Evolutionary conservation across 2,797 vertebrate genomes (phyloP), one percentile per base, ranked within the genome.

Genomic region (Alcedo quadribrachys): DNA sequence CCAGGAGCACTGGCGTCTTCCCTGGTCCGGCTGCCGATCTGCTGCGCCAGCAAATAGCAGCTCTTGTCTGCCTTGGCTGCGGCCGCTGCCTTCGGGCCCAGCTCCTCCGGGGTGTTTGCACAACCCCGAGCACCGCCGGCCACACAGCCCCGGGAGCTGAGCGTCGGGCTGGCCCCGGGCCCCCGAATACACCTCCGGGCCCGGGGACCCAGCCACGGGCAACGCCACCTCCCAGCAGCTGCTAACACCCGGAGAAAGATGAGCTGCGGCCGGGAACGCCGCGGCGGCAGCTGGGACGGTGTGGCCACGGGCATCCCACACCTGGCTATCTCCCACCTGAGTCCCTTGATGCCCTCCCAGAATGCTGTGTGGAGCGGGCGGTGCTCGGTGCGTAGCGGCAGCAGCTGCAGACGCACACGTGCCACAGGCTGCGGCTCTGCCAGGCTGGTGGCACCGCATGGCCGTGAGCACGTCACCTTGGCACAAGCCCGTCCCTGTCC

Each of bases 341-440:
- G 9, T 32, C 69, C 65, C 43, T 25, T 10, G 19, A 19, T 30
- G 7, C 45, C 37, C 5, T 77, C 69, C 51, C 69, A 1, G 37
- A 65, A 4, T 21, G 2, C 37, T 3, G 7, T 6, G 43, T 1
- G 1, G 65, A 46, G 69, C 78, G 8, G 18, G 30, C 2, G 80
- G 3, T 15, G 54, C 79, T 68, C 4, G 1, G 15, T 7, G 35
- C 3, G 0, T 6, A 16, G 14, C 7, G 25, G 74, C 63, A 54
- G 60, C 18, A 3, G 9, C 45, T 6, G 21, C 19, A 37, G 24
- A 51, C 0, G 4, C 30, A 16, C 35, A 4, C 5, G 5, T 16
- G 43, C 33, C 2, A 1, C 0, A 0, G 65, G 46, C 73, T 57
- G 67, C 0, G 1, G 73, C 50, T 60, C 40, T 1, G 30, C 28